Conservation (phyloP, 2,888 invertebrate species). For the Nowickia ferox region DNA sequence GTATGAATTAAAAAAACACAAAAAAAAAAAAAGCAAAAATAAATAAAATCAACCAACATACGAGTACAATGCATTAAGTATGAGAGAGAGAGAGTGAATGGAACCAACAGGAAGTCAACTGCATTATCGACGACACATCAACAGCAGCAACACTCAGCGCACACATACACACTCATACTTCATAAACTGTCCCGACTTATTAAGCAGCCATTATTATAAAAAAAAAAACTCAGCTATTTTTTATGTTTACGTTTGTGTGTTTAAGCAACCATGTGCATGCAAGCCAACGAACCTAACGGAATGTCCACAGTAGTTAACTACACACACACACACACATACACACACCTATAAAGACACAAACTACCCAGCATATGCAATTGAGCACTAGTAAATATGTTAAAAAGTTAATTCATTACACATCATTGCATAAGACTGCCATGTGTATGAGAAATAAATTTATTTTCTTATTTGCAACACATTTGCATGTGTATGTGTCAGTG, state of each 20-base stretch:
- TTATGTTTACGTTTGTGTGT: neutral
- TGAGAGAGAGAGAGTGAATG: conserved; percentile 18
- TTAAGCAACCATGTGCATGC: conserved; percentile 4
- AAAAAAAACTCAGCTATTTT: neutral
- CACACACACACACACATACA: neutral
- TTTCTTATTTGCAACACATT: conserved; percentile 30
- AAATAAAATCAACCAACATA: conserved; percentile 22
- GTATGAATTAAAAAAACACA: neutral
- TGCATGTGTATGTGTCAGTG: conserved; percentile 40
- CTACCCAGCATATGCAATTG: conserved; percentile 66
- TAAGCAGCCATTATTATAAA: conserved; percentile 54
- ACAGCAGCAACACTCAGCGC: conserved; percentile 8
- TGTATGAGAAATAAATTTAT: conserved; percentile 63
- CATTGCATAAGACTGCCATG: conserved; percentile 75
- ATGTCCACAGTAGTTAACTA: conserved; percentile 48
- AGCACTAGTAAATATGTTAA: conserved; percentile 69
- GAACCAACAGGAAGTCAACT: conserved; percentile 62
- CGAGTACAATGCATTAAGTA: conserved; percentile 41
- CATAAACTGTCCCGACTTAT: conserved; percentile 57
- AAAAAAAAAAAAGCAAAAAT: neutral
- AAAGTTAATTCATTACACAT: conserved; percentile 75
- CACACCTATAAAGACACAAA: neutral
- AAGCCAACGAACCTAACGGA: conserved; percentile 65
- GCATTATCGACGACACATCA: conserved; percentile 66
- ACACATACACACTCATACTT: neutral